These are phyloP conservation scores for Bungarus multicinctus DNA, from an alignment of 2,113 vertebrate genomes.

Conservation along the genomic window DNA sequence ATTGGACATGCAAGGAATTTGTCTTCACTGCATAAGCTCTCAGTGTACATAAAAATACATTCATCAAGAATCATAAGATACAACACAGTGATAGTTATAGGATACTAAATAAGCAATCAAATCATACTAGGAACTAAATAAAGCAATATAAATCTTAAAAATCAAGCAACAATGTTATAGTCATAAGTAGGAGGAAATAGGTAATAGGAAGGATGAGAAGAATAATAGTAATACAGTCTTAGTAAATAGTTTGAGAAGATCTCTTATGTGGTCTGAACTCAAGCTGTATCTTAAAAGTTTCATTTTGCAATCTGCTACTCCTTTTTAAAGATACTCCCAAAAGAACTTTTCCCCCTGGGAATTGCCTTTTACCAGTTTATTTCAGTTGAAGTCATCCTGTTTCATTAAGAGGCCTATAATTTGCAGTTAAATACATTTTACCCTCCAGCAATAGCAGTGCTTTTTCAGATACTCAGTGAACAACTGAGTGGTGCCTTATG, in stretches of 20 bases:
- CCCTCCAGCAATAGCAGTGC: slow-evolving; percentile 24
- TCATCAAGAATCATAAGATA: too few species aligned
- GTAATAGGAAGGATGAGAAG: too few species aligned
- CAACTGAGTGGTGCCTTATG: slow-evolving; percentile 51
- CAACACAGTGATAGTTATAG: too few species aligned
- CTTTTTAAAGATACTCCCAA: slow-evolving; percentile 5
- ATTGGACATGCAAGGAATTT: too few species aligned
- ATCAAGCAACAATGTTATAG: too few species aligned
- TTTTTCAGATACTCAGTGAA: slow-evolving; percentile 42
- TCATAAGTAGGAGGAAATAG: too few species aligned
- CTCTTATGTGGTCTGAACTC: not conserved
- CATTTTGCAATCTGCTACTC: not conserved
- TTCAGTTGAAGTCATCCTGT: slow-evolving; percentile 41
- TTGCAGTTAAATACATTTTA: slow-evolving; percentile 53
- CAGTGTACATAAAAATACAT: too few species aligned
- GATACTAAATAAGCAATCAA: too few species aligned
- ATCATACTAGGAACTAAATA: too few species aligned
- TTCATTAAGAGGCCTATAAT: slow-evolving; percentile 56
- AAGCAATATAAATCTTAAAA: too few species aligned
- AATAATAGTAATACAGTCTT: too few species aligned
- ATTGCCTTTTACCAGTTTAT: slow-evolving; percentile 42
- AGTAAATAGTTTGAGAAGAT: not conserved
- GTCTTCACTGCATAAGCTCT: too few species aligned
- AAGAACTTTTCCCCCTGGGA: not conserved
- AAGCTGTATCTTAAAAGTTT: not conserved